Evolutionary conservation across 2,113 vertebrate genomes (phyloP), one percentile per base, ranked within the genome.

Genomic region (Tretioscincus oriximinensis): DNA sequence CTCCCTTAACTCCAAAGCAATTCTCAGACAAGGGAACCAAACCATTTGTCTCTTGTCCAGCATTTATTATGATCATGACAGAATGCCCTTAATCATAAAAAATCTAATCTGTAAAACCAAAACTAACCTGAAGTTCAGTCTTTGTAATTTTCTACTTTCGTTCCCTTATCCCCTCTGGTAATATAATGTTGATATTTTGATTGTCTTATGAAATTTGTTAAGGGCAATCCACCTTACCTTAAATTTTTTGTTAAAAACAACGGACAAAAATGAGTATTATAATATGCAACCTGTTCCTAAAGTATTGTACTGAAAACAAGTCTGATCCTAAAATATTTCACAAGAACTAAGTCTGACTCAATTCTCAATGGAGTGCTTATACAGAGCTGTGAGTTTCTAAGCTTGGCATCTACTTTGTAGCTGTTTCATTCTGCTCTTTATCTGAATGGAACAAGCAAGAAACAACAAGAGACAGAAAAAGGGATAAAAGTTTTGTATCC

Each of bases 1-100:
- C 73, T 81, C 65, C 73, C 80, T 75, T 81, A 73, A 68, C 80
- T 81, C 80, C 35, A 76, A 76, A 81, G 73, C 75, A 81, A 81
- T 81, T 81, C 72, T 81, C 73, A 31, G 75, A 35, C 80, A 68
- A 76, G 63, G 69, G 80, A 76, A 75, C 64, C 35, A 81, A 81
- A 76, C 80, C 64, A 81, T 81, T 73, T 61, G 47, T 73, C 76
- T 83, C 82, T 78, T 68, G 49, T 78, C 64, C 14, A 14, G 70
- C 41, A 74, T 84, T 79, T 75, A 84, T 74, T 79, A 84, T 84
- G 72, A 79, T 84, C 49, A 72, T 49, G 6, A 72, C 68, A 86
- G 26, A 31, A 68, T 47, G 41, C 1, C 5, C 54, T 72, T 77
- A 66, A 63, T 16, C n/a, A 72, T 20, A 63, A 41, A 84, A 10